Evolutionary conservation across 2,888 invertebrate species (phyloP), one percentile per base, ranked within the genome.

Genomic region (Polyommatus iphigenia): DNA sequence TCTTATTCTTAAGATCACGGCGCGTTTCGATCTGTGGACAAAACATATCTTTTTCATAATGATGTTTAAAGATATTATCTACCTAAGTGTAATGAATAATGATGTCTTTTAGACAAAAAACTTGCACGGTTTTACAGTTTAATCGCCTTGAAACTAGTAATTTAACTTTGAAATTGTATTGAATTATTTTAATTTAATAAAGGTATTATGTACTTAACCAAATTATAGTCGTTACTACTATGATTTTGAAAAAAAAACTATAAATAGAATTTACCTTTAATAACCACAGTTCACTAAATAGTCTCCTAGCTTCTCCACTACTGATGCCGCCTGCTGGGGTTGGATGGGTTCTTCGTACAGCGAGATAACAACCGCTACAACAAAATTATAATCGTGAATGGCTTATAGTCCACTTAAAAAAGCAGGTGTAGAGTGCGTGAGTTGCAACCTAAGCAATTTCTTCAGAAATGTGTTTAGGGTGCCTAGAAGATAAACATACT

Each of bases 231-330:
- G n/a, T n/a, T n/a, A n/a, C n/a, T n/a, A n/a, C n/a, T n/a, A 54
- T 18, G 18, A 54, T 54, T 54, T n/a, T 20, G 20, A 59, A 36
- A 73, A 50, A 36, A 59, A 50, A 57, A n/a, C 8, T n/a, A 57
- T 32, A 36, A 13, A 59, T n/a, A 76, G 50, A 57, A 67, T 72
- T 32, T 71, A 77, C 96, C 96, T 96, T 96, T 98, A 98, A 97
- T 98, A 98, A 96, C 98, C 98, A 96, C 98, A 98, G 95, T 96
- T 97, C 96, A 98, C 96, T 96, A 98, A 97, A 97, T 98, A 98
- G 95, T 98, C 98, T 95, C 98, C 98, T 96, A 98, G 96, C 96
- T 98, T 98, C 96, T 98, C 98, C 94, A 98, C 98, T 95, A 98
- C 98, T 87, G 98, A 98, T 94, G 98, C 98, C 90, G 98, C 98